Percentiles rank a stretch among this genome's conserved stretches.
Conservation (phyloP, 2,888 invertebrate genomes). For the Dicranocentrus wangi region DNA sequence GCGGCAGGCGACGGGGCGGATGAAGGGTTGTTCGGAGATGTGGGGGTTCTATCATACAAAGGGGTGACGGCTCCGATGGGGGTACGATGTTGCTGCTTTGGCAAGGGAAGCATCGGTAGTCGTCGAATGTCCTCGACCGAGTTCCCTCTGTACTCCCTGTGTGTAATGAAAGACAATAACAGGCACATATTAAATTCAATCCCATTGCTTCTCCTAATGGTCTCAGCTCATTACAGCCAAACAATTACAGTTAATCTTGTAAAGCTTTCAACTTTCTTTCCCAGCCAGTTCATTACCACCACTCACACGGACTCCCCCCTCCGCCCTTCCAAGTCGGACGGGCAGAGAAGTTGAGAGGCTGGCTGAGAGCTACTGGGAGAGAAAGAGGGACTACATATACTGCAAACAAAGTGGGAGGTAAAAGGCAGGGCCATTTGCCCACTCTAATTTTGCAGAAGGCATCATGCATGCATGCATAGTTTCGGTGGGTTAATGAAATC, state of each 20-base stretch:
- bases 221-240: constrained; percentile 40
- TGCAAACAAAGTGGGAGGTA: not conserved
- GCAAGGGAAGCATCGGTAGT: constrained; percentile 70
- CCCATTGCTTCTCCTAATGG: constrained; percentile 25
- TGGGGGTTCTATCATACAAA: constrained; percentile 73
- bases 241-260: constrained; percentile 46
- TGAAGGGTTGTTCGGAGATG: constrained; percentile 70
- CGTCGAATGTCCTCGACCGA: constrained; percentile 73
- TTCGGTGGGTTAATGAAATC: not conserved
- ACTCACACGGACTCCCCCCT: too few relatives aligned
- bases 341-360: too few relatives aligned
- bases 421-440: too few relatives aligned
- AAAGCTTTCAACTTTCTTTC: constrained; percentile 35
- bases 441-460: too few relatives aligned
- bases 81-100: constrained; percentile 70
- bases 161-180: constrained; percentile 47
- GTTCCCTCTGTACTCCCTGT: constrained; percentile 72
- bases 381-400: not conserved
- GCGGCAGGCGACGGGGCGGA: constrained; percentile 70
- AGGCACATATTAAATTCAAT: constrained; percentile 35
- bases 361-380: too few relatives aligned
- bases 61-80: constrained; percentile 71
- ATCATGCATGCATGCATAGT: not conserved
- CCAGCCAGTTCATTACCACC: constrained; percentile 19
- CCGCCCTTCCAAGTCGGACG: too few relatives aligned